Conservation (phyloP, 2,888 invertebrate genomes). For the Epinotia brunnichana region DNA sequence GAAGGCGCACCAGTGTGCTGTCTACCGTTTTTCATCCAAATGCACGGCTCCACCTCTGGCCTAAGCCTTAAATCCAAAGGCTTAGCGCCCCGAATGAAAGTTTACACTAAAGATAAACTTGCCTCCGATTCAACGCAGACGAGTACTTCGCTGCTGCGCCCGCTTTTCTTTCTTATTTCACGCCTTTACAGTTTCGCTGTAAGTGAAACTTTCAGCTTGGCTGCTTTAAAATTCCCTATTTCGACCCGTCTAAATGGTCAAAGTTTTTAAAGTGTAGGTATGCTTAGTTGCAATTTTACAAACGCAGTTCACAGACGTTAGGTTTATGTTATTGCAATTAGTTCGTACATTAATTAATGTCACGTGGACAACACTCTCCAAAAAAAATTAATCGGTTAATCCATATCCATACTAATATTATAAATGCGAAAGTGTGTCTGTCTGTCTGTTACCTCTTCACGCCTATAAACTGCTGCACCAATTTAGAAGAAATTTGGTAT, state of each 20-base stretch:
- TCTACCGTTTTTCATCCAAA: slow-evolving; percentile 32
- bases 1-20: slow-evolving; percentile 1
- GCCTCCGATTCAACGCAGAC: slow-evolving; percentile 53
- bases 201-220: slow-evolving; percentile 31
- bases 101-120: slow-evolving; percentile 74
- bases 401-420: too few relatives aligned
- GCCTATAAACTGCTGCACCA: too few relatives aligned
- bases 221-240: slow-evolving; percentile 23
- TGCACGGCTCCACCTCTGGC: slow-evolving; percentile 51
- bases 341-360: not conserved
- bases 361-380: not conserved
- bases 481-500: too few relatives aligned
- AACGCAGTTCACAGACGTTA: not conserved
- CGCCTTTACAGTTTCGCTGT: slow-evolving; percentile 38
- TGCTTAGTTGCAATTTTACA: slow-evolving; percentile 3
- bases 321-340: not conserved
- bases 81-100: slow-evolving; percentile 70
- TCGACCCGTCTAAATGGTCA: slow-evolving; percentile 19
- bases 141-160: slow-evolving; percentile 45
- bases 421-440: too few relatives aligned
- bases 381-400: too few relatives aligned
- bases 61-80: slow-evolving; percentile 61
- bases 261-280: slow-evolving; percentile 18
- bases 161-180: slow-evolving; percentile 43
- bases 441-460: too few relatives aligned